phyloP scores from a whole-genome alignment of 1,140 invertebrate species.

The Bombus impatiens region DNA sequence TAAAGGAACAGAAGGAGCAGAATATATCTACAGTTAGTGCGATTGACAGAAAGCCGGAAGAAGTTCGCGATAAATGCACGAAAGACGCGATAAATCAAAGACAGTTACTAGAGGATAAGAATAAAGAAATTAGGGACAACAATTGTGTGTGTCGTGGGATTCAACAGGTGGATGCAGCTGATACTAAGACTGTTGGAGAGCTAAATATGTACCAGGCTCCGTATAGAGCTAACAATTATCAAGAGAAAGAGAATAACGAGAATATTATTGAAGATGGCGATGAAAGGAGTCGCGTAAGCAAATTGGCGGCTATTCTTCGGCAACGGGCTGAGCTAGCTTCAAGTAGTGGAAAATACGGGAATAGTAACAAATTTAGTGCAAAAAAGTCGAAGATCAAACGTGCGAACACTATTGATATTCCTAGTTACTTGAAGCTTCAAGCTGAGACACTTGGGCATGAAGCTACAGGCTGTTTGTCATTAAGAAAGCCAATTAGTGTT shows the following conservation, averaged over 20 bases:
- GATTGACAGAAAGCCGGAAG: conserved; percentile 45
- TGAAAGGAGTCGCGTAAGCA: conserved; percentile 50
- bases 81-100: conserved; percentile 81
- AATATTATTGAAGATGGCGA: conserved; percentile 46
- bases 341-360: conserved; percentile 61
- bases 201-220: conserved; percentile 20
- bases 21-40: background rate
- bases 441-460: conserved; percentile 74
- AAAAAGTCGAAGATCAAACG: conserved; percentile 92
- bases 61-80: conserved; percentile 75
- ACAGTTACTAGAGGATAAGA: conserved; percentile 75
- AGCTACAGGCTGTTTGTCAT: conserved; percentile 78
- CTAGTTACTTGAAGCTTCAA: conserved; percentile 84
- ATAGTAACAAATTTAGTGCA: conserved; percentile 83
- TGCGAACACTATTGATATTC: conserved; percentile 94
- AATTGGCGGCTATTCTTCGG: conserved; percentile 59
- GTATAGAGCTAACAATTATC: conserved; percentile 29
- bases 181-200: background rate
- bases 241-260: conserved; percentile 63
- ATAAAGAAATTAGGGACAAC: conserved; percentile 56
- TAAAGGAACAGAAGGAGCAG: conserved; percentile 29
- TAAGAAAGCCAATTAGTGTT: conserved; percentile 84
- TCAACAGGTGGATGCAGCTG: conserved; percentile 3
- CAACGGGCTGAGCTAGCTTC: conserved; percentile 65
- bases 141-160: conserved; percentile 6